Evolutionary conservation across 1,140 invertebrate genomes (phyloP).

Genomic region (Ceratina japonica): DNA sequence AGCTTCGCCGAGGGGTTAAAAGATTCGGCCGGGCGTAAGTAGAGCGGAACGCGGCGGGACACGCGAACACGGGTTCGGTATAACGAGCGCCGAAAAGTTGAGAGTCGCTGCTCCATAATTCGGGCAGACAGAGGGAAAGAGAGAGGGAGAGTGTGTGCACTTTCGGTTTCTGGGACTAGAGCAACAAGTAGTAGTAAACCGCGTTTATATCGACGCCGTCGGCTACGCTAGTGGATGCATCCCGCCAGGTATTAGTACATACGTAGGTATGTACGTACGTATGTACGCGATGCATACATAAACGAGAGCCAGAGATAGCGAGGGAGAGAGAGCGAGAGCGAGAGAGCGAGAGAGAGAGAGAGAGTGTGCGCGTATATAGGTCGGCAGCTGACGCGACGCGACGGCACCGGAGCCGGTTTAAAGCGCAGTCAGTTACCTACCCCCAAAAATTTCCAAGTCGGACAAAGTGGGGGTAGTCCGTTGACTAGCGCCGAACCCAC

Average conservation of each 20-base stretch:
- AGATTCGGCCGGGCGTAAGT: conserved; percentile 4
- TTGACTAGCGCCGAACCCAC: conserved; percentile 38
- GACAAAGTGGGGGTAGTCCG: conserved; percentile 30
- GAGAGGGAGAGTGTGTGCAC: conserved; percentile 40
- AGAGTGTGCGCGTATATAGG: conserved; percentile 49
- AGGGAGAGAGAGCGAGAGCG: no score
- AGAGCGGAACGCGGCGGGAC: conserved; percentile 2
- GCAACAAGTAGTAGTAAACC: conserved; percentile 76
- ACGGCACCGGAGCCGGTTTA: conserved; percentile 36
- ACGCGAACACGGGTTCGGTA: background rate
- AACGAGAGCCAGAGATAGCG: background rate
- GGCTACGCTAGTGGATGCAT: conserved; percentile 55
- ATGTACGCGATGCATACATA: conserved; percentile 10
- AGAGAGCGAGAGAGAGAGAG: no score
- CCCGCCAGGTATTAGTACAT: conserved; percentile 45
- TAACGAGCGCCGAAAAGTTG: background rate
- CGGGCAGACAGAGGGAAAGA: background rate
- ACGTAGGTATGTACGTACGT: conserved; percentile 31
- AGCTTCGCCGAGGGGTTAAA: background rate
- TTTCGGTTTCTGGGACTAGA: conserved; percentile 69
- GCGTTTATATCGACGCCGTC: conserved; percentile 66
- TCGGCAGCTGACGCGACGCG: conserved; percentile 40
- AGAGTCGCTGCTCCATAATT: background rate
- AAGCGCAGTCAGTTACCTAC: conserved; percentile 51
- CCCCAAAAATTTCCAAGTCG: conserved; percentile 59